Evolutionary conservation across 1,140 invertebrate genomes (phyloP).

Genomic region (Onthophagus taurus): DNA sequence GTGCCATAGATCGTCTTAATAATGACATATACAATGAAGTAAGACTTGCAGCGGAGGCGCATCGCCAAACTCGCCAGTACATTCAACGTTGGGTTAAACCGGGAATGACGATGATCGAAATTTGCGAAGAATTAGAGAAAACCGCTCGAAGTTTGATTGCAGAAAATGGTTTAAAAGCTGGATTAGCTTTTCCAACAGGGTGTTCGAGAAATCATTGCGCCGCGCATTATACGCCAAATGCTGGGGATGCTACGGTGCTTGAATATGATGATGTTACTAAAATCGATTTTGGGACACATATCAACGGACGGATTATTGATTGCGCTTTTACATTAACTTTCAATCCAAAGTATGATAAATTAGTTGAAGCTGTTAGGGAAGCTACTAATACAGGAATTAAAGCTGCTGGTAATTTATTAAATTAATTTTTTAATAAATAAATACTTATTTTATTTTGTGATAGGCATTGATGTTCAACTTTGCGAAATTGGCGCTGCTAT

Average conservation of each 20-base stretch:
- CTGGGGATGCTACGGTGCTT: conserved; percentile 91
- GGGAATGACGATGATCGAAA: conserved; percentile 99
- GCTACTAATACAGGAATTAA: conserved; percentile 97
- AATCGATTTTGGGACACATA: conserved; percentile 99
- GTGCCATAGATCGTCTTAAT: conserved; percentile 67
- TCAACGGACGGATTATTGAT: conserved; percentile 97
- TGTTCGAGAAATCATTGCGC: conserved; percentile 98
- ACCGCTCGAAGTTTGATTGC: conserved; percentile 85
- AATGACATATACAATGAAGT: conserved; percentile 93
- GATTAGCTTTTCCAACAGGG: conserved; percentile 97
- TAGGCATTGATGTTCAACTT: conserved; percentile 92
- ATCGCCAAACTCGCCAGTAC: conserved; percentile 87
- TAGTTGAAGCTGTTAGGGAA: conserved; percentile 93
- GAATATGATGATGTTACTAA: conserved; percentile 97
- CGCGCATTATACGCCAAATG: conserved; percentile 99
- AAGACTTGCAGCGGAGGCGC: conserved; percentile 91
- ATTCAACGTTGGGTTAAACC: conserved; percentile 90
- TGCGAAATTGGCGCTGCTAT: conserved; percentile 97
- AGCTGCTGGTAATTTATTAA: conserved; percentile 36
- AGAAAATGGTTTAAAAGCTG: conserved; percentile 92
- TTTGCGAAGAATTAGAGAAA: conserved; percentile 93
- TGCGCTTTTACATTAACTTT: conserved; percentile 98
- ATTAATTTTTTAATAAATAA: background rate
- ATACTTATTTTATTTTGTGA: background rate
- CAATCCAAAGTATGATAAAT: conserved; percentile 92